Percentiles rank a stretch among this genome's conserved stretches.
These are phyloP conservation scores for Aspiorhynchus laticeps DNA, from an alignment of 2,113 vertebrate species.

Conservation along the genomic window DNA sequence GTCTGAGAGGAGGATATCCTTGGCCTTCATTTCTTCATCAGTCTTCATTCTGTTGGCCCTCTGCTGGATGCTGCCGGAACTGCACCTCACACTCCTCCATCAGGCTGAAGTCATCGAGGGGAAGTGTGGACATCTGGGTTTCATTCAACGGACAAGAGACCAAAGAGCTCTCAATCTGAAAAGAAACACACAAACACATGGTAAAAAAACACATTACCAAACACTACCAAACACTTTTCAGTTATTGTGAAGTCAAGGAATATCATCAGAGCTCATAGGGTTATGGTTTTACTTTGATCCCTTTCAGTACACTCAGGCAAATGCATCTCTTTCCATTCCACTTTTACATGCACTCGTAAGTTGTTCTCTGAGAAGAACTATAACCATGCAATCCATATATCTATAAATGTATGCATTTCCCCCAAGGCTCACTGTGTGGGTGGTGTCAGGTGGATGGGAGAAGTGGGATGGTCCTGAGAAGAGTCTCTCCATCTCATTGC, in stretches of 20 bases:
- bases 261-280: not conserved
- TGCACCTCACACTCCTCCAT: slow-evolving; percentile 73
- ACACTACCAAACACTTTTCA: not conserved
- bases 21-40: slow-evolving; percentile 66
- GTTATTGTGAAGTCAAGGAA: not conserved
- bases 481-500: slow-evolving; percentile 88
- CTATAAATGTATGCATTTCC: not conserved
- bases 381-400: not conserved
- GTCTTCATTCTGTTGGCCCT: slow-evolving; percentile 66
- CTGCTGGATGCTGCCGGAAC: slow-evolving; percentile 64
- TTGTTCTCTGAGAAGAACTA: not conserved
- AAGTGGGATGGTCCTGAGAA: slow-evolving; percentile 71
- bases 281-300: not conserved
- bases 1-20: slow-evolving; percentile 68
- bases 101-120: slow-evolving; percentile 79
- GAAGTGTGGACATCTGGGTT: slow-evolving; percentile 82
- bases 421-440: slow-evolving; percentile 74
- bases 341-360: not conserved
- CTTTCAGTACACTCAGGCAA: not conserved
- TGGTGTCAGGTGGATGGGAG: slow-evolving; percentile 65
- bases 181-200: slow-evolving; percentile 18
- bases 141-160: slow-evolving; percentile 65
- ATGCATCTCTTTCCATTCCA: not conserved
- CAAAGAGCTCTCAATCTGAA: slow-evolving; percentile 65
- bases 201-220: slow-evolving; percentile 6